Percentiles rank a stretch among this genome's conserved stretches.
phyloP scores from a whole-genome alignment of 2,888 invertebrate species.

The Muscina levida region DNA sequence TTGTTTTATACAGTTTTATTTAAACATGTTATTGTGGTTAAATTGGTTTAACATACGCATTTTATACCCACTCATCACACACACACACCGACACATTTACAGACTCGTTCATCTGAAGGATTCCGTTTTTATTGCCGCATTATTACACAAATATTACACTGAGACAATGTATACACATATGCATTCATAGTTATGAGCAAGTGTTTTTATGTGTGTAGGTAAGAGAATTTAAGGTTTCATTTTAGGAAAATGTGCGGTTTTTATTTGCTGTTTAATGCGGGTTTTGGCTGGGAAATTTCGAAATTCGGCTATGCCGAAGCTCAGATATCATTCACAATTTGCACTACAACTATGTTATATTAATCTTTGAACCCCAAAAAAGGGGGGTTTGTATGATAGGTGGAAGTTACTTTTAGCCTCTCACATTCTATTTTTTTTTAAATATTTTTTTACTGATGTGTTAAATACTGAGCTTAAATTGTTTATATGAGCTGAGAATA shows the following conservation, averaged over 20 bases:
- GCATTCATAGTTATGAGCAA: background rate
- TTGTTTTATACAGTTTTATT: constrained; percentile 45
- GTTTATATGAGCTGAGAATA: too few relatives aligned
- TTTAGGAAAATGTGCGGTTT: constrained; percentile 39
- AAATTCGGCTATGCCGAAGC: too few relatives aligned
- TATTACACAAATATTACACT: constrained; percentile 14
- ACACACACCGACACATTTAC: background rate
- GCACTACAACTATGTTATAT: too few relatives aligned
- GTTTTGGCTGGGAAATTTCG: constrained; percentile 14
- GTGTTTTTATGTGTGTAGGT: background rate
- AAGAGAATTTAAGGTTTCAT: constrained; percentile 16
- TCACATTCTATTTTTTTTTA: too few relatives aligned
- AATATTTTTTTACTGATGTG: too few relatives aligned
- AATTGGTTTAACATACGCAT: constrained; percentile 54
- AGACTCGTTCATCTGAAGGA: background rate
- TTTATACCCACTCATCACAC: background rate
- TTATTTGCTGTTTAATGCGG: constrained; percentile 57
- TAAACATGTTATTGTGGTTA: constrained; percentile 59
- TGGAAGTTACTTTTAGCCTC: too few relatives aligned
- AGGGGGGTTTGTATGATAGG: too few relatives aligned
- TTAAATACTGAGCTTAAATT: too few relatives aligned
- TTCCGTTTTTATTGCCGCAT: constrained; percentile 27
- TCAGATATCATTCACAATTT: too few relatives aligned
- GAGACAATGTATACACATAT: background rate
- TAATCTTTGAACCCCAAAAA: too few relatives aligned